Evolutionary conservation across 2,888 invertebrate genomes (phyloP), one percentile per base, ranked within the genome.

Genomic region (Trissolcus japonicus): DNA sequence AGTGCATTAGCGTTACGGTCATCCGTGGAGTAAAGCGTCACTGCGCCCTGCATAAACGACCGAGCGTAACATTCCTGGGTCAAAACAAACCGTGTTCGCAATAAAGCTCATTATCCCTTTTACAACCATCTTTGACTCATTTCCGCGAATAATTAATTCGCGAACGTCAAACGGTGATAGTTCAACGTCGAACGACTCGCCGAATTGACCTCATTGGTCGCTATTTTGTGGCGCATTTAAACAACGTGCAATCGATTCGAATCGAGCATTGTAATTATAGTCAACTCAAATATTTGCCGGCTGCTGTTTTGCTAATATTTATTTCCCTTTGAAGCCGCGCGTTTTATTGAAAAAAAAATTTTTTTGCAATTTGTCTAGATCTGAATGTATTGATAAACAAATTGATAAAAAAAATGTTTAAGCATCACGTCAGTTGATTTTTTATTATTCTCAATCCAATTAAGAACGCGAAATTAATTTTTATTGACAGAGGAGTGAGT

Each of bases 161-260:
- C 21, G 14, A 51, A 16, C 19, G 25, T 11, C 48, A 60, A 65
- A 66, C 35, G 13, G 14, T 54, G 51, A 25, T 61, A 48, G 51
- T 66, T 51, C 14, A 16, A 14, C 19, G 60, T 73, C 65, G 55
- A 65, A 48, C 55, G 19, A 40, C 55, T 59, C 54, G 55, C n/a
- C 16, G 21, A 55, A 73, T 60, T 50, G 56, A 73, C 48, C 48
- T 61, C 60, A 61, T 48, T 56, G 55, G 41, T 11, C 43, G 11
- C 50, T 61, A 48, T 61, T 61, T 66, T 55, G 61, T 66, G 66
- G 51, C 61, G 29, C 16, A 51, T 66, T 66, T 61, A 61, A 73
- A 61, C 40, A 60, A 48, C 40, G 9, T 9, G 35, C 65, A 53
- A 29, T 66, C 60, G 59, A 66, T 60, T 40, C 19, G 55, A 29